Evolutionary conservation across 2,888 invertebrate species (phyloP), one percentile per base, ranked within the genome.

Genomic region (Adelphocoris suturalis): DNA sequence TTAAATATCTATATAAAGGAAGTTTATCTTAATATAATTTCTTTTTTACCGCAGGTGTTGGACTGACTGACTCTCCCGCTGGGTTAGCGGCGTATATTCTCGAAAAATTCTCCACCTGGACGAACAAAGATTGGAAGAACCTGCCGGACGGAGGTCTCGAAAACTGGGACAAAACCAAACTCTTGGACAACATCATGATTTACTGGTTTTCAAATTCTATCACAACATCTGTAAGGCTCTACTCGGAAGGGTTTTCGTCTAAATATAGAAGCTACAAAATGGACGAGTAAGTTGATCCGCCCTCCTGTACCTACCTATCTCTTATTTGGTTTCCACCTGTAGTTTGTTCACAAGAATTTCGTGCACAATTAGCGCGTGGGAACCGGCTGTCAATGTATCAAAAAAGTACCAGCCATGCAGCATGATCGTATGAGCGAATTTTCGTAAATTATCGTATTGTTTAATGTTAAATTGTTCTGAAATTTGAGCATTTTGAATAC

Each of bases 61-160:
- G 94, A 0, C 93, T 98, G 52, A 94, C 95, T 23, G 96, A 97
- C 92, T 96, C 97, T 0, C 98, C 99, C 0, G 95, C 96, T 0
- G 98, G 98, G 0, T 93, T 99, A 90, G 98, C 98, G 0, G 97
- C 97, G 0, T 99, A 98, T 92, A 96, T 98, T 87, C 93, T 99
- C 14, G 98, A 99, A 92, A 98, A 98, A 93, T 98, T 97, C 94
- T 95, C 96, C 14, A 95, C 95, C 0, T 96, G 97, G 96, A 97
- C 96, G 0, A 94, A 96, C 93, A 92, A 93, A 0, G 93, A 93
- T 0, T 94, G 94, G 92, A 94, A 93, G 23, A 92, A 93, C 0
- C 93, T 95, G 0, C 93, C 93, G 0, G 96, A 97, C 92, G 97
- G 97, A 0, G 96, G 96, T 2, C 93, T 97, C 0, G 93, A 94